phyloP scores from a whole-genome alignment of 1,140 invertebrate species.

The Dryas iulia region DNA sequence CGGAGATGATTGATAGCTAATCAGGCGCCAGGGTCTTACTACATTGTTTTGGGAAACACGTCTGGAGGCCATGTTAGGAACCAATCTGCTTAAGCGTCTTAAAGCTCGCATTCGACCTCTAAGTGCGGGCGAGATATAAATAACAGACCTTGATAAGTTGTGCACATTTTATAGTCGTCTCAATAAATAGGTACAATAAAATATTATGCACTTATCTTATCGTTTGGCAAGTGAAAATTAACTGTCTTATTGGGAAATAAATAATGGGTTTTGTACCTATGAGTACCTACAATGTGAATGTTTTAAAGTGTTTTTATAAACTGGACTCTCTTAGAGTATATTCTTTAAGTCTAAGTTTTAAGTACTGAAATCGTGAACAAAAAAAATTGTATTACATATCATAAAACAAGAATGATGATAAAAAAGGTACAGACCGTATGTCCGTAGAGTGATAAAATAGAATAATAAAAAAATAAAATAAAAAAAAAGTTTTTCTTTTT shows the following conservation, averaged over 20 bases:
- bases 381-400: too few relatives aligned
- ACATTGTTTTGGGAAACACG: conserved; percentile 50
- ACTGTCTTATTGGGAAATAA: conserved; percentile 29
- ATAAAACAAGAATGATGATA: too few relatives aligned
- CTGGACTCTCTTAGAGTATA: too few relatives aligned
- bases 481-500: too few relatives aligned
- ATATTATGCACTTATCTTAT: conserved; percentile 41
- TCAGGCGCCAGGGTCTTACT: conserved; percentile 37
- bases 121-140: conserved; percentile 42
- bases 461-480: too few relatives aligned
- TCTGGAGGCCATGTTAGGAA: conserved; percentile 41
- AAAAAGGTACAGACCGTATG: too few relatives aligned
- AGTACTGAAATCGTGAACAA: too few relatives aligned
- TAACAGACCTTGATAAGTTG: conserved; percentile 45
- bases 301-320: too few relatives aligned
- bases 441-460: too few relatives aligned
- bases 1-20: conserved; percentile 52
- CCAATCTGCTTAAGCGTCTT: conserved; percentile 45
- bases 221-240: conserved; percentile 36
- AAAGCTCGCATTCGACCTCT: conserved; percentile 46
- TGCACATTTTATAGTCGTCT: conserved; percentile 38
- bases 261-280: not conserved
- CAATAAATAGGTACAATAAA: conserved; percentile 41
- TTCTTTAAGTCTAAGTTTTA: too few relatives aligned
- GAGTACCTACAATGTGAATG: too few relatives aligned